Percentiles rank a stretch among this genome's conserved stretches.
phyloP scores from a whole-genome alignment of 2,888 invertebrate species.

The Julus scanicus region DNA sequence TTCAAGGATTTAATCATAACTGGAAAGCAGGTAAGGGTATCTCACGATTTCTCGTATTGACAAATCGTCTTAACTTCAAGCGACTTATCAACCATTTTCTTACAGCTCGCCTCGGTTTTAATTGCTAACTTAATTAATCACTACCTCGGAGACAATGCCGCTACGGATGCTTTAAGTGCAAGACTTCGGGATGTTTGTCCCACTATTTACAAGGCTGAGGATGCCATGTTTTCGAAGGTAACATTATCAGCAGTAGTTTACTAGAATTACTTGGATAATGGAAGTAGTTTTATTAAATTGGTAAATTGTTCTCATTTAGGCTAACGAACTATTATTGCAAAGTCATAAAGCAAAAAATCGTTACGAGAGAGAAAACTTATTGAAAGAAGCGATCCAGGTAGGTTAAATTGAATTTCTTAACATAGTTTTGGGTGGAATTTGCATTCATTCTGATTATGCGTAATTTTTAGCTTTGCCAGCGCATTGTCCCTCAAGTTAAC shows the following conservation, averaged over 20 bases:
- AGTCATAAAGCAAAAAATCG: constrained; percentile 73
- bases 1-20: constrained; percentile 81
- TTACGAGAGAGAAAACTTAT: constrained; percentile 79
- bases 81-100: not conserved
- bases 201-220: constrained; percentile 91
- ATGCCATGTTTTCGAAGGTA: constrained; percentile 89
- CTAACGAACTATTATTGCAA: constrained; percentile 65
- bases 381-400: constrained; percentile 78
- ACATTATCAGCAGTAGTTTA: constrained; percentile 59
- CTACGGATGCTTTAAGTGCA: constrained; percentile 89
- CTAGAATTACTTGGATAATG: not conserved
- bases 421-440: not conserved
- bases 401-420: constrained; percentile 54
- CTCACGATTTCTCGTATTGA: constrained; percentile 17
- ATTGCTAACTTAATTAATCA: constrained; percentile 86
- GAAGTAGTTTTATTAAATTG: not conserved
- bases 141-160: constrained; percentile 94
- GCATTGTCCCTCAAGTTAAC: constrained; percentile 88
- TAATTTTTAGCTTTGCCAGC: constrained; percentile 80
- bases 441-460: not conserved
- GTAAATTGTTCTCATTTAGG: constrained; percentile 64
- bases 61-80: not conserved
- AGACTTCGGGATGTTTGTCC: constrained; percentile 92
- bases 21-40: constrained; percentile 70
- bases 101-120: constrained; percentile 72